Base-by-base conservation (phyloP, 2,888 invertebrate species). In the Melinaea menophilus region DNA sequence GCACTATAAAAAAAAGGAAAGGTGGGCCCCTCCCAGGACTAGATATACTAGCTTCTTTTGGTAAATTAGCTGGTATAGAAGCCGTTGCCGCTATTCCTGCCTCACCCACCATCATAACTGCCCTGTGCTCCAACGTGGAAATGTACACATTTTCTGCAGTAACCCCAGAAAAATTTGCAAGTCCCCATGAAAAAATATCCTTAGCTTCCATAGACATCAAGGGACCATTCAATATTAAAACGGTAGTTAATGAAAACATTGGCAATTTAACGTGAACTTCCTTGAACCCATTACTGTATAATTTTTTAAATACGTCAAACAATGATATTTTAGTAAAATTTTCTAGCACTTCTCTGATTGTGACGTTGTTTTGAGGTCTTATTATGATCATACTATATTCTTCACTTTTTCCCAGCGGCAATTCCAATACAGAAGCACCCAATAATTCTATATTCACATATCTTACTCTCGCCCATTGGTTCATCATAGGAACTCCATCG, bases 381-480 rank as follows among this genome's bases (percentile, higher is more conserved):
- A 51, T 51, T 51, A 51, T 51, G 11, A 51, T 51, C 51, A 51
- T 51, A 51, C 51, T 51, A 51, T 51, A 51, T 51, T 51, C 51
- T 51, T 51, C 31, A 9, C 31, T 31, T 51, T 51, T 31, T 51
- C 51, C 51, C 3, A 31, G 31, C 5, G 51, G 51, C 31, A 51
- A 31, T 51, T 51, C 51, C n/a, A 51, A 31, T 11, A 51, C 51
- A 22, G 51, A 51, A 3, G 51, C 51, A 11, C 51, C 51, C 31
- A 51, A 31, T 31, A 31, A 3, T 51, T 51, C 51, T n/a, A 51
- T 51, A 9, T 51, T 31, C 22, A 31, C 51, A 31, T 51, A 51
- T 51, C 51, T 51, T 9, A 51, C 31, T 2, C 11, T 31, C 7
- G 51, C 51, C 51, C 51, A 51, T 51, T 51, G 51, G 31, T 11